Percentiles rank a stretch among this genome's conserved stretches.
phyloP scores from a whole-genome alignment of 2,797 vertebrate genomes.

The Anas acuta region DNA sequence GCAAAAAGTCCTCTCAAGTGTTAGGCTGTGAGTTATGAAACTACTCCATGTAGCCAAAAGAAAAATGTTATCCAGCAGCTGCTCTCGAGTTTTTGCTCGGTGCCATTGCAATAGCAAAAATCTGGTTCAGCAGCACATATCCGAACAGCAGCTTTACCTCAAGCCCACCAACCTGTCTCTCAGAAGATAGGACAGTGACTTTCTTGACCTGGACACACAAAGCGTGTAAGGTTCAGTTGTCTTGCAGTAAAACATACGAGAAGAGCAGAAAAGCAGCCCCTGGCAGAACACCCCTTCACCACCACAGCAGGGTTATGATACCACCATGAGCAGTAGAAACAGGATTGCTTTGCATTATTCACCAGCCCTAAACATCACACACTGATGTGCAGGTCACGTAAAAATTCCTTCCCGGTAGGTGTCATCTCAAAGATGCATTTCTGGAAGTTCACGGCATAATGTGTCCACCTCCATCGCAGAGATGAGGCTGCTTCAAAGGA shows the following conservation, averaged over 20 bases:
- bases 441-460: conserved; percentile 29
- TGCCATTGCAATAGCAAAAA: conserved; percentile 77
- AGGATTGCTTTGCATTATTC: background rate
- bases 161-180: conserved; percentile 84
- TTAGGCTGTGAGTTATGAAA: conserved; percentile 69
- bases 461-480: background rate
- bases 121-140: conserved; percentile 73
- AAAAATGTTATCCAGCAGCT: conserved; percentile 74
- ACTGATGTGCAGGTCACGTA: background rate
- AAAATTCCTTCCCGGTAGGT: background rate
- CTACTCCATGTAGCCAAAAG: conserved; percentile 72
- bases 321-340: background rate
- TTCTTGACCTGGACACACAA: conserved; percentile 86
- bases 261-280: conserved; percentile 55
- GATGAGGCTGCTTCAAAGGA: background rate
- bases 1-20: conserved; percentile 52
- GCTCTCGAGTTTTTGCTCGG: conserved; percentile 72
- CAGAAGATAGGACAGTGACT: conserved; percentile 80
- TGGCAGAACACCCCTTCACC: conserved; percentile 5
- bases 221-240: conserved; percentile 76
- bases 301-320: background rate
- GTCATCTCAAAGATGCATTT: background rate
- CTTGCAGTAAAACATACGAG: conserved; percentile 41
- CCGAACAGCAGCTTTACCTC: conserved; percentile 84
- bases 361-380: background rate